These are phyloP conservation scores for Strigamia maritima DNA, from an alignment of 2,888 invertebrate genomes.

Conservation along the genomic window DNA sequence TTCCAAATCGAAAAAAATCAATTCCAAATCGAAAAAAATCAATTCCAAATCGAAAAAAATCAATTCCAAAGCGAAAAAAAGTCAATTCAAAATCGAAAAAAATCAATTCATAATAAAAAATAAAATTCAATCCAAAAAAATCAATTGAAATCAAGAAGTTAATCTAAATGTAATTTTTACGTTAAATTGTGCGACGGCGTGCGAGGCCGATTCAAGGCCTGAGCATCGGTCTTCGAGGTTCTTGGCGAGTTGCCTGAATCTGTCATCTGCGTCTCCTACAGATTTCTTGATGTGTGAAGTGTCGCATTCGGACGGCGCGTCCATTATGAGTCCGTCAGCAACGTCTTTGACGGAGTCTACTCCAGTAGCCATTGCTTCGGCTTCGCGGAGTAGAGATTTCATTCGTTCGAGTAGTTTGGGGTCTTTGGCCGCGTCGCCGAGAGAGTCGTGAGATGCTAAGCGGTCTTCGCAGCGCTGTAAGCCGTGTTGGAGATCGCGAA, in stretches of 20 bases:
- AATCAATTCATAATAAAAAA: too few relatives aligned
- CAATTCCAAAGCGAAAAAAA: too few relatives aligned
- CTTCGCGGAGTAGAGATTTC: constrained; percentile 74
- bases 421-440: constrained; percentile 71
- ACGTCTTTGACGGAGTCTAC: constrained; percentile 63
- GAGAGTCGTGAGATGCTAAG: constrained; percentile 68
- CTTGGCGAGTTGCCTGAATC: constrained; percentile 71
- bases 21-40: too few relatives aligned
- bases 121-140: too few relatives aligned
- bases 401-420: constrained; percentile 80
- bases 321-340: constrained; percentile 72
- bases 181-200: constrained; percentile 81
- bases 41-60: too few relatives aligned
- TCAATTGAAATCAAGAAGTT: too few relatives aligned
- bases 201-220: constrained; percentile 78
- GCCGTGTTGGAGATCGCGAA: constrained; percentile 78
- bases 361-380: constrained; percentile 72
- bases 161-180: constrained; percentile 53
- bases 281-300: constrained; percentile 74
- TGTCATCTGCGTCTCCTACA: constrained; percentile 70
- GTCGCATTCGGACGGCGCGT: constrained; percentile 69
- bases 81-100: too few relatives aligned
- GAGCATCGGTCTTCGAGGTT: constrained; percentile 74
- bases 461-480: constrained; percentile 86
- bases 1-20: too few relatives aligned